Base-by-base conservation (phyloP, 2,797 vertebrate genomes). In the Hippocampus kuda region DNA sequence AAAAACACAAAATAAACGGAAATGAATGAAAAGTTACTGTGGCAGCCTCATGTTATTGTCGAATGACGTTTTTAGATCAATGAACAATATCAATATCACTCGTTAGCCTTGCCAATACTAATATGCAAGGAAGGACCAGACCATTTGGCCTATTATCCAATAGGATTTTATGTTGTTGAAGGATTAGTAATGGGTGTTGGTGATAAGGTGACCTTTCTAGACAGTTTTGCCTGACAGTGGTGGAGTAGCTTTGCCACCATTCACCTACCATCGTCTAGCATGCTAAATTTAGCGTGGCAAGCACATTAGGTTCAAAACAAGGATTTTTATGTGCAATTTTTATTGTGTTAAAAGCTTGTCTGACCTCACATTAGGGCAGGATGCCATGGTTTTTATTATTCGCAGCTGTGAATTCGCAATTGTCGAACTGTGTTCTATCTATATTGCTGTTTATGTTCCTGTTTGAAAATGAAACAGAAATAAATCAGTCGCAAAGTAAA, bases 161-260 rank as follows among this genome's bases (percentile, higher is more conserved):
- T 80, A 79, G 77, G 83, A 82, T 83, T 81, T 86, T 67, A 82
- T 85, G 81, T 76, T 81, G 79, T 80, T 71, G 80, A 73, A 75
- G 84, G 87, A 88, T 90, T 89, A 89, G 75, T 68, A 27, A 70
- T 75, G 72, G 81, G 72, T 69, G 75, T 81, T 64, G 44, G 30
- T 76, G 76, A 75, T 89, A 83, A 88, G 87, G 84, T 90, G 89
- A 91, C 89, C 90, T 91, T 92, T 91, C 86, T 81, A 80, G 82
- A 81, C 70, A 78, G 78, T 86, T 87, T 75, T 79, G 77, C 81
- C 81, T 82, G 74, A 67, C 72, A 73, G 74, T 72, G 51, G 13
- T 76, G 65, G 30, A 27, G 61, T 22, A 54, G 49, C 49, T 64
- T 65, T 65, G 68, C 38, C 46, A 63, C 60, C 41, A 54, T 24